Evolutionary conservation across 2,797 vertebrate species (phyloP), one percentile per base, ranked within the genome.

Genomic region (Eutrigla gurnardus): DNA sequence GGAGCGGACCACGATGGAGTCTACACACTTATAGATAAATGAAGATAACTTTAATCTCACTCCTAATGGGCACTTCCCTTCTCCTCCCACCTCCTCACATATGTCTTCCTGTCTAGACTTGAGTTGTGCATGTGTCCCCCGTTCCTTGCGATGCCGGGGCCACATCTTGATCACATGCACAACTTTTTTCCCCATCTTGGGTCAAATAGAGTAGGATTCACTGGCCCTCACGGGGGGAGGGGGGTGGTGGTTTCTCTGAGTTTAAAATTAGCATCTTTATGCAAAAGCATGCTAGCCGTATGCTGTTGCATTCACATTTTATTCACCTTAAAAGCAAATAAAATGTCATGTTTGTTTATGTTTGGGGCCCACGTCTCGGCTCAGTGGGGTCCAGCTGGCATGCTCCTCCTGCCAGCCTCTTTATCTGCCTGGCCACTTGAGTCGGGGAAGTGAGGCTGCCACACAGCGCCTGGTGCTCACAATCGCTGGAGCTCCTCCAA

Each of bases 41-140:
- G 66, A 84, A 88, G 92, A 94, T 94, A 93, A 91, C 90, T 93
- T 91, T 92, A 91, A 94, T 95, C 89, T 91, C 73, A 32, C 66
- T 69, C 83, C 74, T 93, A 94, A 95, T 95, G 93, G 90, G 83
- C 63, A 63, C 84, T 88, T 91, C 88, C 91, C 83, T 77, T 92
- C 84, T 80, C 86, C 84, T 89, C 88, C 92, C 84, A 84, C 87
- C 84, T 75, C 72, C 83, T 84, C 81, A 36, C 83, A 63, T 63
- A 87, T 82, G 86, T 85, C 71, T 94, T 95, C 94, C 94, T 93
- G 93, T 93, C 93, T 94, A 93, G 95, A 95, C 94, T 71, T 67
- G 43, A 88, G 52, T 64, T 63, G 65, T 40, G 40, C 67, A 75
- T 71, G 58, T 80, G 74, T 15, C 60, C 67, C 67, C 50, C 46